phyloP scores from a whole-genome alignment of 2,888 invertebrate genomes.

The Trissolcus brochymenae region DNA sequence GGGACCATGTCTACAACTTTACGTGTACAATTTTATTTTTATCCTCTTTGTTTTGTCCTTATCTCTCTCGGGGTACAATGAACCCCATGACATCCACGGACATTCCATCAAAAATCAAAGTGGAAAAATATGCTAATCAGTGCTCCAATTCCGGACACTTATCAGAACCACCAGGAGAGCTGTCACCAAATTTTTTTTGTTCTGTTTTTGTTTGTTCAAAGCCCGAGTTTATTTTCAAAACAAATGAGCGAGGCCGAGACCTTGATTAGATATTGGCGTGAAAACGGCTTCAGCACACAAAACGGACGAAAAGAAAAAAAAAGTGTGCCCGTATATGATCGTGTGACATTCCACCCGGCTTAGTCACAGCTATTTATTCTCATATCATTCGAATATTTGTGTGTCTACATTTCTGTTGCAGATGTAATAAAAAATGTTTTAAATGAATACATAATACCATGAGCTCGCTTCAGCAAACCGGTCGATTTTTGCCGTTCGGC shows the following conservation, averaged over 20 bases:
- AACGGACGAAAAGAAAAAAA: conserved; percentile 10
- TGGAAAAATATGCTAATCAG: neutral
- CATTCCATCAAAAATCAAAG: conserved; percentile 5
- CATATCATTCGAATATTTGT: conserved; percentile 49
- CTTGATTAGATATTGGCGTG: conserved; percentile 14
- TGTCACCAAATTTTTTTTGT: neutral
- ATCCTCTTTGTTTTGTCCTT: conserved; percentile 32
- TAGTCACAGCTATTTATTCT: conserved; percentile 54
- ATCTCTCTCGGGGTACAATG: conserved; percentile 22
- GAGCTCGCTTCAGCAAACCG: conserved; percentile 82
- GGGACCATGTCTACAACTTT: conserved; percentile 8
- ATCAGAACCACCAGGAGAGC: neutral
- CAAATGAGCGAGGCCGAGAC: conserved; percentile 7
- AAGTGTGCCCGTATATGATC: conserved; percentile 32
- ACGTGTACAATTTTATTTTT: conserved; percentile 18
- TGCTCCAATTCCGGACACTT: too few relatives aligned
- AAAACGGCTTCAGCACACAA: neutral
- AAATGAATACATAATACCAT: conserved; percentile 75
- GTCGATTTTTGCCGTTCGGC: conserved; percentile 80
- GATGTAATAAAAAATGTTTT: conserved; percentile 73
- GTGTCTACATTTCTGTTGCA: conserved; percentile 66
- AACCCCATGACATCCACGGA: conserved; percentile 23
- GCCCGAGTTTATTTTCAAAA: conserved; percentile 11
- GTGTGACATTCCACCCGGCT: conserved; percentile 45
- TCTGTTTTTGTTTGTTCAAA: neutral